phyloP scores from a whole-genome alignment of 2,888 invertebrate genomes.

The Orthosia cruda region DNA sequence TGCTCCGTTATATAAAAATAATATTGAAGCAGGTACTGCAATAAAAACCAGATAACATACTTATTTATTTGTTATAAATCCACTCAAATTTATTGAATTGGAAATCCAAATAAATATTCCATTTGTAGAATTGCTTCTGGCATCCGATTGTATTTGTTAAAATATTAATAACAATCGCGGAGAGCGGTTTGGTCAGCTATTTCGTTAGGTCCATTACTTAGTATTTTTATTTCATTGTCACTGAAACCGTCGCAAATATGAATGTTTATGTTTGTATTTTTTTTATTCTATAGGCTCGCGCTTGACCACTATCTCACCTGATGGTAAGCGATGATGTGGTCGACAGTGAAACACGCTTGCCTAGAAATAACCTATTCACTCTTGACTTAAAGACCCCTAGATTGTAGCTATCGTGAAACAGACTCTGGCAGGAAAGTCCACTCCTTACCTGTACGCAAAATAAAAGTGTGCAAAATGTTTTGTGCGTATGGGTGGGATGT shows the following conservation, averaged over 20 bases:
- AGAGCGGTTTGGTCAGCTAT: not conserved
- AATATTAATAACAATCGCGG: conserved; percentile 25
- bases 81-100: conserved; percentile 23
- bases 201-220: not conserved
- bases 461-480: too few relatives aligned
- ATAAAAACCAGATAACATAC: conserved; percentile 1
- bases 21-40: conserved; percentile 9
- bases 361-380: too few relatives aligned
- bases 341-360: too few relatives aligned
- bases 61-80: conserved; percentile 12
- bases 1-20: not conserved
- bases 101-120: conserved; percentile 33
- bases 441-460: too few relatives aligned
- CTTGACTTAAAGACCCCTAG: too few relatives aligned
- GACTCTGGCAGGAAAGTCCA: too few relatives aligned
- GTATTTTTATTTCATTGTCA: conserved; percentile 15
- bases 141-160: conserved; percentile 17
- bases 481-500: too few relatives aligned
- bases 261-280: not conserved
- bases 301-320: too few relatives aligned
- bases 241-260: not conserved
- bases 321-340: too few relatives aligned
- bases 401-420: too few relatives aligned
- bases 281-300: too few relatives aligned
- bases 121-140: conserved; percentile 42